These are phyloP conservation scores for Operophtera brumata DNA, from an alignment of 2,888 invertebrate genomes.

Conservation along the genomic window DNA sequence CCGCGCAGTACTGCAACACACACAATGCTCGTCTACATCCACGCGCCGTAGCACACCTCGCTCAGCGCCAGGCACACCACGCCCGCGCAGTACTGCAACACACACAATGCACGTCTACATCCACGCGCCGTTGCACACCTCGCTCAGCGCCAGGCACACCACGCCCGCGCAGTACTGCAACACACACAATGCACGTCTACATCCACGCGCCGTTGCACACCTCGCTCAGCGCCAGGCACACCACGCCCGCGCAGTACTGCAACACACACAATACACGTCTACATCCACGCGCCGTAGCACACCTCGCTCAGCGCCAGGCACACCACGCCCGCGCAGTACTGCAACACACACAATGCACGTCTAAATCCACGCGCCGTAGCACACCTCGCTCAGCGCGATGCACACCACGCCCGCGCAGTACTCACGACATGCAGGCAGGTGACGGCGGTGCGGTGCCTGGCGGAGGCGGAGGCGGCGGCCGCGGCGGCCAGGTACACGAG, in stretches of 20 bases:
- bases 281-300: slow-evolving; percentile 75
- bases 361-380: slow-evolving; percentile 76
- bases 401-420: slow-evolving; percentile 5
- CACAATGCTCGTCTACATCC: slow-evolving; percentile 64
- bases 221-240: slow-evolving; percentile 64
- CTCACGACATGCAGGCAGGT: slow-evolving; percentile 49
- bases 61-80: slow-evolving; percentile 64
- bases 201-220: slow-evolving; percentile 74
- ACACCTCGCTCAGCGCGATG: slow-evolving; percentile 59
- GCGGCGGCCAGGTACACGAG: slow-evolving; percentile 44
- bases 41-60: slow-evolving; percentile 72
- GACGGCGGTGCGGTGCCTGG: slow-evolving; percentile 34
- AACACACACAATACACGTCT: too few species aligned
- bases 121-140: slow-evolving; percentile 74
- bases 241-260: slow-evolving; percentile 66
- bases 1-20: slow-evolving; percentile 57
- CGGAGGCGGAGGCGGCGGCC: slow-evolving; percentile 38
- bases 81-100: slow-evolving; percentile 58
- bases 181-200: too few species aligned
- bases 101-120: too few species aligned
- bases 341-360: too few species aligned
- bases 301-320: slow-evolving; percentile 67
- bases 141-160: slow-evolving; percentile 62
- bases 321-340: slow-evolving; percentile 65
- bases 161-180: slow-evolving; percentile 64